Conservation (phyloP, 1,140 invertebrate genomes). For the Heliconius congener region DNA sequence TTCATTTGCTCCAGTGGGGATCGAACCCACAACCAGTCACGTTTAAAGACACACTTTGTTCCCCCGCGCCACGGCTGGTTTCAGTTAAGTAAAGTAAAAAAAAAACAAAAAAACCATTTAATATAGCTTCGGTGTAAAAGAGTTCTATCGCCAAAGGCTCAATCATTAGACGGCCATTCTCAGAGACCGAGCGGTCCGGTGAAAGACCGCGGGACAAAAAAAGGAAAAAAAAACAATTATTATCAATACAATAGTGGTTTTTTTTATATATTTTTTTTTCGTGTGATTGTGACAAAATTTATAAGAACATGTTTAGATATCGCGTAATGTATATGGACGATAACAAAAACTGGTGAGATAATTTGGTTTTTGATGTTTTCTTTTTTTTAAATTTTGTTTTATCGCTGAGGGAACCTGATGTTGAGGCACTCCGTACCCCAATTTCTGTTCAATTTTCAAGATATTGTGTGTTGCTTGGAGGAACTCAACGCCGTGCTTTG, state of each 20-base stretch:
- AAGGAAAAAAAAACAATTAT: slow-evolving; percentile 44
- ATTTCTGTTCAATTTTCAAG: too few species aligned
- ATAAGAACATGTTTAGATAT: background rate
- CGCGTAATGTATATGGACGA: background rate
- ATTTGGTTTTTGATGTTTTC: background rate
- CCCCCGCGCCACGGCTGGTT: too few species aligned
- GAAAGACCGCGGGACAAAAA: slow-evolving; percentile 55
- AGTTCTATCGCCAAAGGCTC: slow-evolving; percentile 40
- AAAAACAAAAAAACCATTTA: background rate
- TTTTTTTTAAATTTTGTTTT: too few species aligned
- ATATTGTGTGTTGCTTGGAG: too few species aligned
- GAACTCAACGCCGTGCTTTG: too few species aligned
- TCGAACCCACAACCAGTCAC: too few species aligned
- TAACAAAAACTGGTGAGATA: background rate
- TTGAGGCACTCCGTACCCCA: too few species aligned
- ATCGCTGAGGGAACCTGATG: too few species aligned
- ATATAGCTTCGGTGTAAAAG: slow-evolving; percentile 47
- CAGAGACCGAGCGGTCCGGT: slow-evolving; percentile 57
- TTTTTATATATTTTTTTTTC: background rate
- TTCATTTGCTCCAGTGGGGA: too few species aligned
- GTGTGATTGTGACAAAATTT: slow-evolving; percentile 13
- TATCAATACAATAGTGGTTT: slow-evolving; percentile 33
- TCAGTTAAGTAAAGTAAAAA: background rate
- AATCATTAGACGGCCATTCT: slow-evolving; percentile 54
- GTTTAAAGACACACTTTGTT: too few species aligned